Conservation (phyloP, 2,888 invertebrate genomes). For the Acleris holmiana region DNA sequence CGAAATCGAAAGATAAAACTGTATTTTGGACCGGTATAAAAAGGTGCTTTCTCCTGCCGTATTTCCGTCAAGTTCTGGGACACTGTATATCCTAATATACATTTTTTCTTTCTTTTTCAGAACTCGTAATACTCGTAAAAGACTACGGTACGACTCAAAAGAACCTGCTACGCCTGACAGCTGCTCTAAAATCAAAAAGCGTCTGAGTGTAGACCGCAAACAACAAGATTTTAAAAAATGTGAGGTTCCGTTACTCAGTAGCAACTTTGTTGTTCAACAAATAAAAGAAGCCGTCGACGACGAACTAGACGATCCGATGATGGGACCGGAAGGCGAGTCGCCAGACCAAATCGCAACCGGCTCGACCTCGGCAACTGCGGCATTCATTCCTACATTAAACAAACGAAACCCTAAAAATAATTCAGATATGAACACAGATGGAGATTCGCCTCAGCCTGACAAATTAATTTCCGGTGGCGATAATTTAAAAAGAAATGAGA, state of each 20-base stretch:
- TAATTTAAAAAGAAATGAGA: slow-evolving; percentile 42
- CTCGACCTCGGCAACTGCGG: not conserved
- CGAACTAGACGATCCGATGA: slow-evolving; percentile 7
- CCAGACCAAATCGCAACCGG: not conserved
- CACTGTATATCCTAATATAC: too few species aligned
- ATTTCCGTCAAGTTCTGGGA: too few species aligned
- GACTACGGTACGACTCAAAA: slow-evolving; percentile 67
- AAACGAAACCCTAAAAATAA: not conserved
- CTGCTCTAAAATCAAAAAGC: slow-evolving; percentile 53
- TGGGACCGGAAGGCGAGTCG: not conserved
- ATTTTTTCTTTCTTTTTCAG: slow-evolving; percentile 17
- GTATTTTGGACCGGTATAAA: too few species aligned
- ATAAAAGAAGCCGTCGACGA: slow-evolving; percentile 9
- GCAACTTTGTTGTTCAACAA: slow-evolving; percentile 38
- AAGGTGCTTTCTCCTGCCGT: too few species aligned
- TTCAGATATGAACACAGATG: slow-evolving; percentile 17
- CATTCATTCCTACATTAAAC: not conserved
- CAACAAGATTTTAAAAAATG: slow-evolving; percentile 43
- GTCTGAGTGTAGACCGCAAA: slow-evolving; percentile 44
- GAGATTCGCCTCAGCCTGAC: not conserved
- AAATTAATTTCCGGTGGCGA: slow-evolving; percentile 31
- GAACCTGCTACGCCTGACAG: slow-evolving; percentile 63
- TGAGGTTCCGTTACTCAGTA: slow-evolving; percentile 29
- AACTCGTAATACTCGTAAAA: slow-evolving; percentile 57
- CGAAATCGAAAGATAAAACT: too few species aligned